Base-by-base conservation (phyloP, 2,113 vertebrate species). In the Pedetes capensis region DNA sequence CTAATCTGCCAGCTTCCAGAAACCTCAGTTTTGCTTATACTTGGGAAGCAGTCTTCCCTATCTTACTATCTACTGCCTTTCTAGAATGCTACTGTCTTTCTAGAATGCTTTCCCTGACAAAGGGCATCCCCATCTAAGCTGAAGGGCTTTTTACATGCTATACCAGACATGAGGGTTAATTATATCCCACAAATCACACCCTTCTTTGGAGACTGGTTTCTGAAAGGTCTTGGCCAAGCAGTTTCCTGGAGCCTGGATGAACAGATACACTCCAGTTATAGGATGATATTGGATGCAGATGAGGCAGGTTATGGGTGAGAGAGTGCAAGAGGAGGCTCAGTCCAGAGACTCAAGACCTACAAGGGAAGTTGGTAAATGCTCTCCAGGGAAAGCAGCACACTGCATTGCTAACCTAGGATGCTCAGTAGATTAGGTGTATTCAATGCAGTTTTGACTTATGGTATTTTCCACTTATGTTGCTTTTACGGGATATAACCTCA, bases 301-400 rank as follows among this genome's bases (percentile, higher is more conserved):
- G 51, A 72, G 29, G 18, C 0, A 3, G 25, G 42, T 34, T 39
- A 53, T 32, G 1, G 10, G 13, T 13, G 5, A 25, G 9, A 83
- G 72, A 37, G 23, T 22, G 18, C 9, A 74, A 27, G 37, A 29
- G 13, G 55, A 9, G 11, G 29, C 16, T 18, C 4, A 69, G 53
- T 10, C 59, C 34, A 12, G 8, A 42, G 61, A 85, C 57, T 47
- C 37, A 32, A 61, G 47, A 44, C 69, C 22, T 13, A 3, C 17
- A 29, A 34, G 61, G 7, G 7, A 66, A 49, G 51, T 22, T 11
- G 32, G 75, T 13, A 55, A 49, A 16, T 3, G 68, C 17, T 81
- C 53, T 75, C 0, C 0, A 53, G 80, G 7, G 32, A 25, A n/a
- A 0, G 23, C 6, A 18, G 82, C n/a, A n/a, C n/a, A n/a, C n/a